A percentile compares a stretch with the other conserved stretches of the same genome.
phyloP scores from a whole-genome alignment of 23 tunicate genomes.

The Ciona savignyi region DNA sequence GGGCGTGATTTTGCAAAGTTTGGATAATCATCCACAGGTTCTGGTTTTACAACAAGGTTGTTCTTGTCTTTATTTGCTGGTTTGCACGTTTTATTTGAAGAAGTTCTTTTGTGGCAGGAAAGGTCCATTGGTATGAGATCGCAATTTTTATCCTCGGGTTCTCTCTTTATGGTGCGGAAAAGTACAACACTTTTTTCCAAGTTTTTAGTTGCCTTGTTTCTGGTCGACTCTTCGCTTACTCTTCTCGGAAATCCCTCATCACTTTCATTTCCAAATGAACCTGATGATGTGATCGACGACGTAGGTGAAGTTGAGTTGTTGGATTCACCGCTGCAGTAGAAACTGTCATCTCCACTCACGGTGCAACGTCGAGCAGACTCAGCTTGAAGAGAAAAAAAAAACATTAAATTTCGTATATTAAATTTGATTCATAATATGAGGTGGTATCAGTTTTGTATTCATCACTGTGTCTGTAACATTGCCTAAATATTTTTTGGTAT shows the following conservation, averaged over 20 bases:
- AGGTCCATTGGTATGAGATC: constrained; percentile 9
- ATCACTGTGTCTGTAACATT: too few relatives aligned
- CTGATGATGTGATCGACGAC: constrained; percentile 26
- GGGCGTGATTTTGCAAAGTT: not conserved
- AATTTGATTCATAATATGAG: too few relatives aligned
- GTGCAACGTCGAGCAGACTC: constrained; percentile 3
- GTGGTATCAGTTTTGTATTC: too few relatives aligned
- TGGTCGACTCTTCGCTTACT: not conserved
- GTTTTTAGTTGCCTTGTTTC: not conserved
- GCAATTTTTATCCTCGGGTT: too few relatives aligned
- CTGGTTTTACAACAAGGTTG: not conserved
- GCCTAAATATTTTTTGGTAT: too few relatives aligned
- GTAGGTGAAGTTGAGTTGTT: constrained; percentile 27
- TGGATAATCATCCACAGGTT: not conserved
- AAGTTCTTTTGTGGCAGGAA: constrained; percentile 2
- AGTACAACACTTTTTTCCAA: not conserved
- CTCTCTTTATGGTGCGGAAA: not conserved
- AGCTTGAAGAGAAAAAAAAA: not conserved
- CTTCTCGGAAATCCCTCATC: constrained; percentile 9
- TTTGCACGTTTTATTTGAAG: not conserved
- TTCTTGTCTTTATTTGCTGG: not conserved
- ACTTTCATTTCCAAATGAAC: constrained; percentile 7
- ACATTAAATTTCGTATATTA: too few relatives aligned
- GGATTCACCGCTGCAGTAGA: constrained; percentile 26
- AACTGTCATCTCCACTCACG: constrained; percentile 16